Percentiles rank a stretch among this genome's conserved stretches.
Evolutionary conservation across 2,888 invertebrate genomes (phyloP).

Genomic region (Drosophila melanosoma): DNA sequence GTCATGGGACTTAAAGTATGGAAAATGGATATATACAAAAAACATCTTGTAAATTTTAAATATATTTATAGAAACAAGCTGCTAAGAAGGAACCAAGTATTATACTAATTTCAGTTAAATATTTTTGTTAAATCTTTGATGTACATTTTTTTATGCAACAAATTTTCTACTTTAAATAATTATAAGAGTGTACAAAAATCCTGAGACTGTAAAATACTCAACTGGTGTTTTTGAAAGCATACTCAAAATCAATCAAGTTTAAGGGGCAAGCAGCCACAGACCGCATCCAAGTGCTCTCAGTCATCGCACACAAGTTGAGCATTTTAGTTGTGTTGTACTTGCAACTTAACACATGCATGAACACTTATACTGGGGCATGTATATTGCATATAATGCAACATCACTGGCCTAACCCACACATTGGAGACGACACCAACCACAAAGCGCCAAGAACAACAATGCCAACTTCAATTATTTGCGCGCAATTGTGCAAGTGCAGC

Average conservation of each 20-base stretch:
- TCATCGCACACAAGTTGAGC: slow-evolving; percentile 15
- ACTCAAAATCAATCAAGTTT: slow-evolving; percentile 62
- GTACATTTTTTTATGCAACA: neutral
- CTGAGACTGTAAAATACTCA: neutral
- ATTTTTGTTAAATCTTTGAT: neutral
- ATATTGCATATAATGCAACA: neutral
- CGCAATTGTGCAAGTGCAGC: slow-evolving; percentile 44
- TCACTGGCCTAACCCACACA: neutral
- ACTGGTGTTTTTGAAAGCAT: slow-evolving; percentile 28
- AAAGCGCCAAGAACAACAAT: slow-evolving; percentile 40
- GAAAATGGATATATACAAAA: too few species aligned
- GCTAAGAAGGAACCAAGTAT: neutral
- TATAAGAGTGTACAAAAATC: neutral
- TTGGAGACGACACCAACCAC: slow-evolving; percentile 43
- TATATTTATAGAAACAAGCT: too few species aligned
- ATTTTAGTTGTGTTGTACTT: slow-evolving; percentile 10
- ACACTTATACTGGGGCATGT: neutral
- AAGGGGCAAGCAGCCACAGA: slow-evolving; percentile 19
- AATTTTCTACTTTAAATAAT: neutral
- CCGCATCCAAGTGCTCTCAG: slow-evolving; percentile 36
- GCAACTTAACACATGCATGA: slow-evolving; percentile 9
- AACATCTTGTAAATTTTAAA: too few species aligned
- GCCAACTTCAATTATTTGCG: slow-evolving; percentile 56
- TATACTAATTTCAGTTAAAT: neutral
- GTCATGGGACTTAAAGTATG: too few species aligned